Conservation (phyloP, 2,888 invertebrate genomes). For the Ophioninae sp. region DNA sequence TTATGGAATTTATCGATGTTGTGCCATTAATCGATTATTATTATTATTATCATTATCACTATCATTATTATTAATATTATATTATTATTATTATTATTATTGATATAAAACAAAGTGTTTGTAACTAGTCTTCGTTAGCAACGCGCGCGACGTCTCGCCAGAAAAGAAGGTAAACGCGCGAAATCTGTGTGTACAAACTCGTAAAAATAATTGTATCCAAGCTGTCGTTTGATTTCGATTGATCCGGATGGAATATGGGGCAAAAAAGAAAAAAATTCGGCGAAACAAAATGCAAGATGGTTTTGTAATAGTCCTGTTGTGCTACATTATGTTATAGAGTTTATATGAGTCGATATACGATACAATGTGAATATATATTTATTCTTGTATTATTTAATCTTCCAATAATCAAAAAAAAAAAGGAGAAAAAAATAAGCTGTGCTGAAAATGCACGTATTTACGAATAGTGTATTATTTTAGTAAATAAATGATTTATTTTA, state of each 20-base stretch:
- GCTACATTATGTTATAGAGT: constrained; percentile 57
- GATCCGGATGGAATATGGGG: constrained; percentile 33
- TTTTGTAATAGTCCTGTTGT: constrained; percentile 53
- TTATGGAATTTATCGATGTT: constrained; percentile 63
- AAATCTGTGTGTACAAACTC: constrained; percentile 70
- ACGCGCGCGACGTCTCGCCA: constrained; percentile 46
- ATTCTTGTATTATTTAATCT: constrained; percentile 67
- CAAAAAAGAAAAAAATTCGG: constrained; percentile 27
- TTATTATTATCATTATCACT: constrained; percentile 4
- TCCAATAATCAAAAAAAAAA: constrained; percentile 69
- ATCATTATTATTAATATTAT: background rate
- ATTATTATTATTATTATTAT: background rate
- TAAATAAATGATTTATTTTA: constrained; percentile 77
- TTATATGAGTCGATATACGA: constrained; percentile 45
- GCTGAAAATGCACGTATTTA: constrained; percentile 63
- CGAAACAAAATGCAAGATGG: constrained; percentile 3
- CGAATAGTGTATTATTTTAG: constrained; percentile 74
- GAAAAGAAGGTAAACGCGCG: constrained; percentile 61
- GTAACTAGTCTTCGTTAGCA: constrained; percentile 56
- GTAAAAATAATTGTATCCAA: constrained; percentile 67
- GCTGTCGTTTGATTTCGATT: constrained; percentile 45
- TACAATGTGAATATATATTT: constrained; percentile 26
- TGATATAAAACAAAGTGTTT: constrained; percentile 13
- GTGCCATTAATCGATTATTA: constrained; percentile 64
- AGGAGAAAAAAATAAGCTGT: constrained; percentile 23